Evolutionary conservation across 2,888 invertebrate genomes (phyloP), one percentile per base, ranked within the genome.

Genomic region (Chymomyza procnemis): DNA sequence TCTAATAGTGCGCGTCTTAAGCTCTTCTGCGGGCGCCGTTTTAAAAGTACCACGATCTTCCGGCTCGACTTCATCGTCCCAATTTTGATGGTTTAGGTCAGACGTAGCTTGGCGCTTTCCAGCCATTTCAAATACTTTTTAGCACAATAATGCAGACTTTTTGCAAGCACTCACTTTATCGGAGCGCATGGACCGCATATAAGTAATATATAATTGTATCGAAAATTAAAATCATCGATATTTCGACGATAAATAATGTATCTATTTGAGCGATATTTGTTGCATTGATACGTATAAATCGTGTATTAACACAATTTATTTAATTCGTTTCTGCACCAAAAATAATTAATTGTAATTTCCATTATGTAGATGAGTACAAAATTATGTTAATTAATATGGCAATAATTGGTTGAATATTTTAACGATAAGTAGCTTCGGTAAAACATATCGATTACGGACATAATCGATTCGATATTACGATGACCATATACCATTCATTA

Each of bases 11-110:
- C 98, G 93, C 80, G 93, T 93, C 85, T 95, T 94, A 21, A 98
- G 89, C 69, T 94, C 93, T 57, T 95, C 95, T 47, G 94, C 93
- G 0, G 93, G 71, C 1, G 95, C 93, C 16, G 94, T 94, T 78
- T 92, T 92, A 89, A 96, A 97, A 46, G 92, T 92, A 8, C 97
- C 97, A 75, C 94, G 93, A 80, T 96, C 95, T 88, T 96, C 96
- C 0, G 92, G 92, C 60, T 94, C 94, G 1, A 96, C 95, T 64
- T 96, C 96, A 69, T 93, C 91, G 88, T 97, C 94, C 97, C 97
- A 97, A 89, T 97, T 97, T 12, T 95, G 95, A 84, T 95, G 95
- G 90, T 95, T 96, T 74, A 97, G 90, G 66, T 96, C 95, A 21
- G 92, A 92, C 4, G 94, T 93, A 30, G 97, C 96, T 78, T 92